These are phyloP conservation scores for Lagopus muta DNA, from an alignment of 2,113 vertebrate species.

Conservation along the genomic window DNA sequence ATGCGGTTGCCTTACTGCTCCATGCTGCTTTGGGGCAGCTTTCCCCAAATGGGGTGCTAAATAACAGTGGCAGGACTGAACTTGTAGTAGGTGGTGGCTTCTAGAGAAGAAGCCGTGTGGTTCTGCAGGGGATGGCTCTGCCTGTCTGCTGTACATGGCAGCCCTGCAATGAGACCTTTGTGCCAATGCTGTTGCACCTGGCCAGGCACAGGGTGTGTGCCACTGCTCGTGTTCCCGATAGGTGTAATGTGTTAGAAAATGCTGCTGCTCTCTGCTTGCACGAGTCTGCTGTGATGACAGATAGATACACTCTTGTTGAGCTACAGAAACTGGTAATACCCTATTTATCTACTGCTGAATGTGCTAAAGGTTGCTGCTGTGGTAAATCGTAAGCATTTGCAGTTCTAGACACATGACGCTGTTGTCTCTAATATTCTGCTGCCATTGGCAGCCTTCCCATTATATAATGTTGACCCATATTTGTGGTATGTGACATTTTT, in stretches of 20 bases:
- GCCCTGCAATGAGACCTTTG: neutral
- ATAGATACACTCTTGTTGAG: neutral
- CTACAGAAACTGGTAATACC: neutral
- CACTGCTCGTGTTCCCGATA: neutral
- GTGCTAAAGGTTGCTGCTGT: neutral
- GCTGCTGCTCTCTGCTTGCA: neutral
- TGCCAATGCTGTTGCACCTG: neutral
- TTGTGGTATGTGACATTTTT: constrained; percentile 71
- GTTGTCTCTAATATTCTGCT: neutral
- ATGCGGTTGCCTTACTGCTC: neutral
- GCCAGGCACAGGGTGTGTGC: neutral
- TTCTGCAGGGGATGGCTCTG: neutral
- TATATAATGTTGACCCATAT: constrained; percentile 71
- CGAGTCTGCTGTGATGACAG: neutral
- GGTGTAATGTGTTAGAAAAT: neutral
- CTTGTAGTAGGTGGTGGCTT: neutral
- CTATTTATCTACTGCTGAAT: neutral
- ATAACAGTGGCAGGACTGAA: neutral
- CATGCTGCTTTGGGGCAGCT: neutral
- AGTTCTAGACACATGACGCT: neutral
- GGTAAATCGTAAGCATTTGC: constrained; percentile 21
- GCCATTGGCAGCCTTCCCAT: constrained; percentile 47
- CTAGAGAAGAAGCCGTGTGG: neutral
- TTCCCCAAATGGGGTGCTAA: neutral
- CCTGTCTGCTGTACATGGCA: neutral